phyloP scores from a whole-genome alignment of 2,113 vertebrate genomes.

The Felis chaus region DNA sequence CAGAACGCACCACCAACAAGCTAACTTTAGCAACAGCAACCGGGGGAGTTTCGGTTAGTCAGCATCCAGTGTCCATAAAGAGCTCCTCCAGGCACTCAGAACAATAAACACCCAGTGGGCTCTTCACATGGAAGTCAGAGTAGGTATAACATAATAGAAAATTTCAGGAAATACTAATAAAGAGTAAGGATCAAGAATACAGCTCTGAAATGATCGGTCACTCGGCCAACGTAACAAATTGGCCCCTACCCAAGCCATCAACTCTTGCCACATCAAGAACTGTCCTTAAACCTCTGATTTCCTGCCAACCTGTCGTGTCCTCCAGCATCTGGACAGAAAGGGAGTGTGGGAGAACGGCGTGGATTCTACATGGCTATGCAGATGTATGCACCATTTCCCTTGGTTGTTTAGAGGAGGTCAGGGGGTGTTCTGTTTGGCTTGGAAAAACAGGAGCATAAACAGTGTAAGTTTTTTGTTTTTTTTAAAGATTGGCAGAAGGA shows the following conservation, averaged over 20 bases:
- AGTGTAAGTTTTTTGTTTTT: background rate
- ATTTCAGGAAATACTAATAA: background rate
- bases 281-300: background rate
- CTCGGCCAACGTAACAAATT: background rate
- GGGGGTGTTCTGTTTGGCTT: background rate
- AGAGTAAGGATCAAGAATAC: background rate
- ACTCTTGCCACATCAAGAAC: background rate
- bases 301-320: background rate
- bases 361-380: background rate
- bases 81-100: background rate
- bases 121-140: background rate
- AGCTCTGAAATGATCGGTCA: background rate
- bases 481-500: background rate
- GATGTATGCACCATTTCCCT: background rate
- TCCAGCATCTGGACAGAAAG: background rate
- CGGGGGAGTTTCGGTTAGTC: background rate
- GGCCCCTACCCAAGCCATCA: background rate
- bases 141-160: background rate
- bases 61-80: background rate
- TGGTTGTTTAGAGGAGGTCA: background rate
- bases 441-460: background rate
- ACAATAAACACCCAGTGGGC: background rate
- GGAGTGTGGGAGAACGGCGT: background rate
- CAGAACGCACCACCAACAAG: background rate
- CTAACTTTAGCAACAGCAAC: background rate